Evolutionary conservation across 2,113 vertebrate genomes (phyloP), one percentile per base, ranked within the genome.

Genomic region (Hyla sarda): DNA sequence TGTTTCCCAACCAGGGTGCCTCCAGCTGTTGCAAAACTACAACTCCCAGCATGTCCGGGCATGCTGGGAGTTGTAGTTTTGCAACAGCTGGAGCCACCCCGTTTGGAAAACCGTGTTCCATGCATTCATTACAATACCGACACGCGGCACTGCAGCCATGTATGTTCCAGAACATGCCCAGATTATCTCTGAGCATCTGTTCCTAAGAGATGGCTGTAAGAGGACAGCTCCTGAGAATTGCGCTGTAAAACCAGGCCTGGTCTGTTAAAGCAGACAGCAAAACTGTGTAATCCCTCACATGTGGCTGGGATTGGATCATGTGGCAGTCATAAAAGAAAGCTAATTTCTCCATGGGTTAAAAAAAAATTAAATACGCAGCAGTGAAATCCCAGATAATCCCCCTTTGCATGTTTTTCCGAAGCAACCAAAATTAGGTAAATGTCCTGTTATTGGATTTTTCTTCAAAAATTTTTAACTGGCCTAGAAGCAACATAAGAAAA

Each of bases 301-400:
- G 77, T 48, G 84, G 87, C 11, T 74, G 17, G 87, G 75, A 74
- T 88, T 54, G 34, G 71, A 56, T 87, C 88, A 85, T 67, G 82
- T 79, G 88, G 48, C 62, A 62, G 88, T 84, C 87, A 82, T 62
- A 69, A 79, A 83, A 74, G 28, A 78, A 85, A 78, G 83, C 84
- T 83, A 81, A 84, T 79, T 87, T 48, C 19, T 60, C 25, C 16
- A 48, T 52, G 56, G 37, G 47, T 76, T 50, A 80, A 58, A 73
- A 28, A 69, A 25, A 72, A 62, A 45, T 58, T 47, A 72, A 85
- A 37, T 79, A 84, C 82, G 25, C 82, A 45, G 65, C 82, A 82
- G 32, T 82, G 71, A 52, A 87, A 71, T 71, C 54, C 65, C 32
- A 69, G 78, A 78, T 82, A 84, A 85, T 47, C 47, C 52, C 56